Evolutionary conservation across 2,113 vertebrate genomes (phyloP).

Genomic region (Gallinago media): DNA sequence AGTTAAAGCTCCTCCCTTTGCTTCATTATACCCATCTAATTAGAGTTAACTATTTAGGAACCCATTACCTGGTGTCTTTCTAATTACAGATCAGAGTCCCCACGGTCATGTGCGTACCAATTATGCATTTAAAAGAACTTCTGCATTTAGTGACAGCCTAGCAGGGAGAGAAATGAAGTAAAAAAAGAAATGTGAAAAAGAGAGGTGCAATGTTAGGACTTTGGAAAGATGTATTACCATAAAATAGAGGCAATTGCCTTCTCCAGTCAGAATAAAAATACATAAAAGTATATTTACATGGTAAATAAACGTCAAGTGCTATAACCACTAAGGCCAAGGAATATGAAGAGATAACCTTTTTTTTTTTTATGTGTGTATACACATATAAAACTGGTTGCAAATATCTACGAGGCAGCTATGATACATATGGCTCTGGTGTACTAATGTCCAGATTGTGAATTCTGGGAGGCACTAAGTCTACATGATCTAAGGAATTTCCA

Average conservation of each 20-base stretch:
- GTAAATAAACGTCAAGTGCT: neutral
- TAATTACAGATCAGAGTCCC: neutral
- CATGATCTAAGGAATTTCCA: neutral
- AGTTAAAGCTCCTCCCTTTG: neutral
- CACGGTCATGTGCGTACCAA: accelerated
- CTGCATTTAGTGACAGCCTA: neutral
- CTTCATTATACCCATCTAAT: neutral
- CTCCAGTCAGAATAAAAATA: neutral
- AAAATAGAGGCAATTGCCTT: neutral
- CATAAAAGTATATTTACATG: neutral
- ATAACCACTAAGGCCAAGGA: neutral
- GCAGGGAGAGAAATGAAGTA: neutral
- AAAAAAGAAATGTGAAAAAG: neutral
- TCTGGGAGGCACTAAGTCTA: neutral
- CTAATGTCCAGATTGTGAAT: neutral
- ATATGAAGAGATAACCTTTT: neutral
- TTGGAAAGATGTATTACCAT: neutral
- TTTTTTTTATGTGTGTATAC: neutral
- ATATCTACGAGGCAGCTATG: neutral
- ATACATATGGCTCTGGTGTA: accelerated
- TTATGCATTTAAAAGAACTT: neutral
- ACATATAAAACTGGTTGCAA: neutral
- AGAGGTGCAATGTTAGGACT: neutral
- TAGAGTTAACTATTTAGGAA: neutral
- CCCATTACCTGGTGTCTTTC: neutral